These are phyloP conservation scores for Ispidina lecontei DNA, from an alignment of 2,797 vertebrate species.

Conservation along the genomic window DNA sequence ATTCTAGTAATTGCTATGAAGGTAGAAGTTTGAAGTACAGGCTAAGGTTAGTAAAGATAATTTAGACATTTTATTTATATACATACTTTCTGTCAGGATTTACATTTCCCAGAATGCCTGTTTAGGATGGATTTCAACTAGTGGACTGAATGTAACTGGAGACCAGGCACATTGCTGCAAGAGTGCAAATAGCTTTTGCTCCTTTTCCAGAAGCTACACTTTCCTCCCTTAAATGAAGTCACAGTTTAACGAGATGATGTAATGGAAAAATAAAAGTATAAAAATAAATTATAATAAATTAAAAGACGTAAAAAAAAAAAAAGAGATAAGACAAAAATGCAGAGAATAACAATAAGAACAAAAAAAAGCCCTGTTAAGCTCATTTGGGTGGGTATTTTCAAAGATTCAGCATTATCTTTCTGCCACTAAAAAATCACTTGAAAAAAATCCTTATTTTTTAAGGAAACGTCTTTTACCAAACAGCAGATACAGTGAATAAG, in stretches of 20 bases:
- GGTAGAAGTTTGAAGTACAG: constrained; percentile 17
- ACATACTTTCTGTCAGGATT: neutral
- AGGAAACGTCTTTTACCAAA: neutral
- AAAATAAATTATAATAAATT: too few relatives aligned
- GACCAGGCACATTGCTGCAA: neutral
- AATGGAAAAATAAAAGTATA: too few relatives aligned
- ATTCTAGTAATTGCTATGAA: constrained; percentile 37
- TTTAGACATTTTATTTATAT: constrained; percentile 23
- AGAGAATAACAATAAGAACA: neutral
- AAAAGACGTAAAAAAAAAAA: too few relatives aligned
- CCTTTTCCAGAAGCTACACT: neutral
- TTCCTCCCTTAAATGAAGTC: neutral
- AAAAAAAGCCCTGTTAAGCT: neutral
- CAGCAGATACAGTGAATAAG: neutral
- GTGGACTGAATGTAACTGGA: neutral
- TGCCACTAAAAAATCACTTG: neutral
- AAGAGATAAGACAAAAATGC: neutral
- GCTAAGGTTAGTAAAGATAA: constrained; percentile 31
- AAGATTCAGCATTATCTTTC: neutral
- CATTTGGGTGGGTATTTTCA: neutral
- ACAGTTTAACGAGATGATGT: neutral
- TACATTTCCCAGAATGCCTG: neutral
- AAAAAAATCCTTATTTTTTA: neutral
- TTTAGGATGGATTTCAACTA: neutral
- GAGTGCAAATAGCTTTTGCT: neutral